A percentile compares a stretch with the other conserved stretches of the same genome.
Evolutionary conservation across 2,888 invertebrate species (phyloP).

Genomic region (Lypha dubia): DNA sequence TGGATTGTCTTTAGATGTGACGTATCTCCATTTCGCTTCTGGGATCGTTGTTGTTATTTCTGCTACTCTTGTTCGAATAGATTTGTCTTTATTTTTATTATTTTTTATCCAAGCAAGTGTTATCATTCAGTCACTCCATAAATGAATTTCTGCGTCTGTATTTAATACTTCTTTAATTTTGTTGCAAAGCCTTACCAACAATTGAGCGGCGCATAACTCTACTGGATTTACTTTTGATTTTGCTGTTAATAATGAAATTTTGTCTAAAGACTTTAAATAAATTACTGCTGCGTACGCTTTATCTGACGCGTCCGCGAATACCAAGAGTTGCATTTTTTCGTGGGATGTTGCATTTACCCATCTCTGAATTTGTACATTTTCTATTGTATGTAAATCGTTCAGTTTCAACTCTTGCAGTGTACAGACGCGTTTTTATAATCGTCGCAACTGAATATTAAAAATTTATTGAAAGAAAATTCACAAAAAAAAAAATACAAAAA

Average conservation of each 20-base stretch:
- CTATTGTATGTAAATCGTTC: no score
- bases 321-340: not conserved
- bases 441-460: no score
- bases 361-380: not conserved
- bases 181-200: slow-evolving; percentile 5
- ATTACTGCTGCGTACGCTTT: slow-evolving; percentile 5
- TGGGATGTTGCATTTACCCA: slow-evolving; percentile 1
- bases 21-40: slow-evolving; percentile 3
- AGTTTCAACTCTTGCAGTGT: no score
- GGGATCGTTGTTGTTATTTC: not conserved
- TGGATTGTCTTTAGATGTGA: not conserved
- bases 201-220: slow-evolving; percentile 5
- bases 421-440: no score
- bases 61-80: slow-evolving; percentile 3
- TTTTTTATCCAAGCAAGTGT: not conserved
- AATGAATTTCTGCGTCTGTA: not conserved
- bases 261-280: not conserved
- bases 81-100: slow-evolving; percentile 5
- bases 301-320: not conserved
- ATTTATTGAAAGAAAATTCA: no score
- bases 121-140: no score
- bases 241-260: not conserved
- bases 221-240: not conserved
- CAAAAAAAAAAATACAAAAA: no score
- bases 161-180: slow-evolving; percentile 2